Evolutionary conservation across 2,113 vertebrate genomes (phyloP), one percentile per base, ranked within the genome.

Genomic region (Petrocephalus zakoni): DNA sequence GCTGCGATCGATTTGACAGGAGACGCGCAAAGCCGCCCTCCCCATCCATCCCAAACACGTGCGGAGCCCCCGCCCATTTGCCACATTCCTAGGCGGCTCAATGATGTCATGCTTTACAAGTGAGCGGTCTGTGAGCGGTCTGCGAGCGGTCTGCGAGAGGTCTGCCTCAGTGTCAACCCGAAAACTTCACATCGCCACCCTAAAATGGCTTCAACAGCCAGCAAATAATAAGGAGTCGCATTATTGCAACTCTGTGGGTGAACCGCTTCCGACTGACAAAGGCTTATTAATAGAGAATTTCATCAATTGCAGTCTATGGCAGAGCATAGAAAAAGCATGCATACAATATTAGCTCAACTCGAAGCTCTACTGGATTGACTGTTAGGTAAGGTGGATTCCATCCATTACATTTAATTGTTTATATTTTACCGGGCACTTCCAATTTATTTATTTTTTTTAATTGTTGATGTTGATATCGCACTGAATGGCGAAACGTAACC

Each of bases 1-100:
- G 92, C 93, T 88, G 90, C 93, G 94, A 96, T 95, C 94, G 95
- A 96, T 96, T 94, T 94, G 94, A 95, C 94, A 91, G 91, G 93
- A 94, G 94, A 92, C 94, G 93, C 92, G 94, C 93, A 93, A 94
- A 92, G 93, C 93, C 89, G 93, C 94, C 93, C 94, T 94, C 92
- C 93, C 92, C 91, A 95, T 95, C 92, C 91, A 95, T 95, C 95
- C 95, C 91, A 93, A 93, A 93, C 95, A 96, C 94, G 95, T 94
- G 94, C 94, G 92, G 89, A 93, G 93, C 91, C 92, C 92, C 94
- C 94, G 92, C 94, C 94, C 92, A 91, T 92, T 92, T 92, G 92
- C 92, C 88, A 91, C 93, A 91, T 90, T 92, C 92, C 90, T 87
- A 87, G 61, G 90, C 90, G 91, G 92, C 89, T 90, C 91, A 93